Evolutionary conservation across 1,140 invertebrate species (phyloP).

Genomic region (Tetramorium alpestre): DNA sequence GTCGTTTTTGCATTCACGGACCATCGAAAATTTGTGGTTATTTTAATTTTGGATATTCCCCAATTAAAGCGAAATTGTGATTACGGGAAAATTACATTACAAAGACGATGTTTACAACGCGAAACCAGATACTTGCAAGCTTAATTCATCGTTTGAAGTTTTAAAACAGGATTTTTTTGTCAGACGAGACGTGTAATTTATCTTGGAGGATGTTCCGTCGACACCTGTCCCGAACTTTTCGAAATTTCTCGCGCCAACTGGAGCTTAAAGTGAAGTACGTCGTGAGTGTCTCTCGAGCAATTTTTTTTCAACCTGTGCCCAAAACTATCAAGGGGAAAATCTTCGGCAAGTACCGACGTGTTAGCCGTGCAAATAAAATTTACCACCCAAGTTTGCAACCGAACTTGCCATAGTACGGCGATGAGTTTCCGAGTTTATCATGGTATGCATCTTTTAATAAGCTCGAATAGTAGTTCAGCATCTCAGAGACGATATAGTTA

Average conservation of each 20-base stretch:
- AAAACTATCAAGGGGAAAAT: slow-evolving; percentile 54
- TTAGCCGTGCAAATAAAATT: slow-evolving; percentile 60
- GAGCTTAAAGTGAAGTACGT: slow-evolving; percentile 51
- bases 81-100: slow-evolving; percentile 2
- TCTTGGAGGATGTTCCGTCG: slow-evolving; percentile 42
- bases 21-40: background rate
- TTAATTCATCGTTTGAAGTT: slow-evolving; percentile 44
- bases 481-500: background rate
- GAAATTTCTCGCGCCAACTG: slow-evolving; percentile 57
- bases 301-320: slow-evolving; percentile 38
- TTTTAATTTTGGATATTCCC: background rate
- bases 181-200: slow-evolving; percentile 45
- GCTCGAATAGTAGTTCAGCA: slow-evolving; percentile 10
- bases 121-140: slow-evolving; percentile 16
- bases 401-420: slow-evolving; percentile 34
- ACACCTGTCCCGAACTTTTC: slow-evolving; percentile 56
- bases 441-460: slow-evolving; percentile 56
- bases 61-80: slow-evolving; percentile 7
- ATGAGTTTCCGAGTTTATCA: slow-evolving; percentile 53
- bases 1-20: background rate
- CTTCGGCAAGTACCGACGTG: slow-evolving; percentile 57
- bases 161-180: slow-evolving; percentile 29
- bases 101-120: background rate
- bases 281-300: slow-evolving; percentile 33
- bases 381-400: slow-evolving; percentile 53